Base-by-base conservation (phyloP, 2,797 vertebrate species). In the Enteromius argenteus region DNA sequence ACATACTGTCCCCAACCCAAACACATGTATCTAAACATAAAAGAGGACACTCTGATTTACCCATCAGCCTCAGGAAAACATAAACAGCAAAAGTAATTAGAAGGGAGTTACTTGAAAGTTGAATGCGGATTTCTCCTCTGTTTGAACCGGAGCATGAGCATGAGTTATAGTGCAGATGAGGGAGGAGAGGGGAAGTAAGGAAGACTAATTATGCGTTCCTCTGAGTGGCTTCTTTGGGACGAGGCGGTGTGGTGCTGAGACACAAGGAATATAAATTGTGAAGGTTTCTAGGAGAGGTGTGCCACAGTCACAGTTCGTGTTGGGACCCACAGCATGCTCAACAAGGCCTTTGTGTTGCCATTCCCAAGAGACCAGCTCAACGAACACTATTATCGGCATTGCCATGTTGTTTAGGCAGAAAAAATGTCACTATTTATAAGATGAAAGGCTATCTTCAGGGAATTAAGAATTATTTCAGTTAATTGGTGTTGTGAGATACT, bases 391-490 rank as follows among this genome's bases (percentile, higher is more conserved):
- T 92, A 93, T 95, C 93, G 88, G 83, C 90, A 89, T 84, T 87
- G 91, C 90, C 92, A 92, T 93, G 90, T 92, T 94, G 92, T 92
- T 93, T 93, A 90, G 91, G 91, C 88, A 92, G 89, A 92, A 91
- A 90, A 89, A 91, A 88, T 91, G 90, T 88, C 91, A 92, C 92
- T 94, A 92, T 95, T 96, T 95, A 94, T 92, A 93, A 95, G 94
- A 95, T 95, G 92, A 95, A 95, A 95, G 93, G 87, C 85, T 88
- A 87, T 94, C 94, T 94, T 94, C 87, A 3, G 94, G 94, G 93
- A 94, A 93, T 88, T 89, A 92, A 90, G 90, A 93, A 93, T 94
- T 93, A 92, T 86, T 90, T 92, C 91, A 93, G 92, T 94, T 94
- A 94, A 93, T 94, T 91, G 91, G 85, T 91, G 92, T 91, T 91